A percentile compares a stretch with the other conserved stretches of the same genome.
phyloP scores from a whole-genome alignment of 2,113 vertebrate genomes.

The Meleagris gallopavo region DNA sequence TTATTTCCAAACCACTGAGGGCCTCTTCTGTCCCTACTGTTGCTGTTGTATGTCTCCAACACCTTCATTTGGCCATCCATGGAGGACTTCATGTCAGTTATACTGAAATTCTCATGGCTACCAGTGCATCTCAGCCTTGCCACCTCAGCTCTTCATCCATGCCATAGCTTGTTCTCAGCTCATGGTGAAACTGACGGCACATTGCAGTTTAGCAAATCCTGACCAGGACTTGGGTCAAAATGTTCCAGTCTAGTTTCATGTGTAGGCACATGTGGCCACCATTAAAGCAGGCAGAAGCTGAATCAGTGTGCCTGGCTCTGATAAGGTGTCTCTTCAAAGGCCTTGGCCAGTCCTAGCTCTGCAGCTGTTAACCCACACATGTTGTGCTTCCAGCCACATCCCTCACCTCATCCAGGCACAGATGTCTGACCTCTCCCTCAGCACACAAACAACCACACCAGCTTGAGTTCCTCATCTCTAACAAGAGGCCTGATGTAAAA shows the following conservation, averaged over 20 bases:
- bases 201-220: neutral
- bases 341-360: neutral
- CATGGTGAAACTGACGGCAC: accelerated
- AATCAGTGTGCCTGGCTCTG: neutral
- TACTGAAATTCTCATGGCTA: neutral
- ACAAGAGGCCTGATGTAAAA: neutral
- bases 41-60: neutral
- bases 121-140: neutral
- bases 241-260: neutral
- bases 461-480: accelerated
- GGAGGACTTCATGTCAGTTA: neutral
- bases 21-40: neutral
- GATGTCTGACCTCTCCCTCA: neutral
- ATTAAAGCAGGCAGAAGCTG: neutral
- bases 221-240: neutral
- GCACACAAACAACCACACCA: accelerated
- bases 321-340: neutral
- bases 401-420: neutral
- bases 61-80: neutral
- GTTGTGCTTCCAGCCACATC: neutral
- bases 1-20: neutral
- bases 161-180: neutral
- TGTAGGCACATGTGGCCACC: too few species aligned
- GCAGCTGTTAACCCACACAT: neutral
- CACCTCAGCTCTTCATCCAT: neutral